A percentile compares a stretch with the other conserved stretches of the same genome.
Conservation (phyloP, 2,888 invertebrate species). For the Nymphalis urticae region DNA sequence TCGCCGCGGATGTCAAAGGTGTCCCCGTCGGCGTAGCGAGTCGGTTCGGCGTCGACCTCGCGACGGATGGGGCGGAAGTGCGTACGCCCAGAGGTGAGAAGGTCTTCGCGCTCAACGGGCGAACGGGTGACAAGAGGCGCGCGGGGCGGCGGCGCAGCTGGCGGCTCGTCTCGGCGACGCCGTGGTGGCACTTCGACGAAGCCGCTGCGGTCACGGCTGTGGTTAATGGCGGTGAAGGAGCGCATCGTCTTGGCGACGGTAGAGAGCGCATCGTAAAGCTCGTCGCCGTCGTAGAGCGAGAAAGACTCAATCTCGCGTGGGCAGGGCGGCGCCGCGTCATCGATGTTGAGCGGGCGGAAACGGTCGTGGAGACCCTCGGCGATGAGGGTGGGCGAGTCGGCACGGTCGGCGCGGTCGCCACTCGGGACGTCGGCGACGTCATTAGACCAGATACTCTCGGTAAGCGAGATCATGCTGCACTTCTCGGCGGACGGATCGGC, state of each 20-base stretch:
- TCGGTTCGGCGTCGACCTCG: constrained; percentile 60
- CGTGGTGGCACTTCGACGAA: constrained; percentile 82
- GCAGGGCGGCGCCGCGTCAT: constrained; percentile 45
- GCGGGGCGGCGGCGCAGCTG: constrained; percentile 52
- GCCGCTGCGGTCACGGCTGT: constrained; percentile 82
- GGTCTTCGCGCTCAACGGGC: constrained; percentile 82
- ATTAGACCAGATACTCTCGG: constrained; percentile 65
- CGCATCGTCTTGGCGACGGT: constrained; percentile 67
- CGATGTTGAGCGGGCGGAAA: constrained; percentile 57
- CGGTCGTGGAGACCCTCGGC: constrained; percentile 58
- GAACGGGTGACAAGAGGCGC: constrained; percentile 58
- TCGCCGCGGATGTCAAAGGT: constrained; percentile 85
- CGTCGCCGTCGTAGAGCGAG: constrained; percentile 65
- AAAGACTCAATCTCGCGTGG: constrained; percentile 56
- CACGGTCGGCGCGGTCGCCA: constrained; percentile 39
- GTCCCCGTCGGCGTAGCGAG: constrained; percentile 85
- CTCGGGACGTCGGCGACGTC: constrained; percentile 46
- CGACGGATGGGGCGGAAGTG: constrained; percentile 92
- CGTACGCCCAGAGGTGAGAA: constrained; percentile 88
- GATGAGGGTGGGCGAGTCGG: constrained; percentile 49
- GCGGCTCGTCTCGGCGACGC: constrained; percentile 65
- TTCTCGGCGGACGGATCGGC: constrained; percentile 69
- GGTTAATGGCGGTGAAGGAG: constrained; percentile 82
- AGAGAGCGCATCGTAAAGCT: constrained; percentile 66
- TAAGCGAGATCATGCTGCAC: constrained; percentile 59